These are phyloP conservation scores for Aurelia sp. DNA, from an alignment of 30 jellyfish, hydroid and myxozoan species.

Conservation along the genomic window DNA sequence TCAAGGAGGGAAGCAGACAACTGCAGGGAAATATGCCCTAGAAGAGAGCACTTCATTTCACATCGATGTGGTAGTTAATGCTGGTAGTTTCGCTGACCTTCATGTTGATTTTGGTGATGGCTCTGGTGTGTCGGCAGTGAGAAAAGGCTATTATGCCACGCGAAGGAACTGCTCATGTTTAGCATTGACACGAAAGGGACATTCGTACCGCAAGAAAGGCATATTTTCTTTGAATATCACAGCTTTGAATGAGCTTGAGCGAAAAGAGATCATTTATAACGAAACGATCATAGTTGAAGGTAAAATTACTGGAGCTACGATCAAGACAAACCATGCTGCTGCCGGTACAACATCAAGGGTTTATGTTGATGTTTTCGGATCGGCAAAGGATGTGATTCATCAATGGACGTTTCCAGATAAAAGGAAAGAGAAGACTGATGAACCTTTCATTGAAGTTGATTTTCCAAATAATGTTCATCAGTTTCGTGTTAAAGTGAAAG, in stretches of 20 bases:
- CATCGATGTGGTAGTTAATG: constrained; percentile 48
- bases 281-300: constrained; percentile 32
- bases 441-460: constrained; percentile 11
- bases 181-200: constrained; percentile 29
- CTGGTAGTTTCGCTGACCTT: constrained; percentile 59
- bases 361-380: constrained; percentile 15
- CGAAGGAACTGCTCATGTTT: constrained; percentile 50
- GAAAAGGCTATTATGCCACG: not conserved
- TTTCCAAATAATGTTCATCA: constrained; percentile 33
- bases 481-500: constrained; percentile 27
- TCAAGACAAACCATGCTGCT: constrained; percentile 36
- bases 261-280: constrained; percentile 27
- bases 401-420: constrained; percentile 31
- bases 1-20: constrained; percentile 41
- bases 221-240: constrained; percentile 54
- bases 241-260: constrained; percentile 34
- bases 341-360: constrained; percentile 41
- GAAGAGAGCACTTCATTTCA: constrained; percentile 6
- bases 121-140: not conserved
- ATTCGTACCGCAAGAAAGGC: constrained; percentile 39
- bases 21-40: constrained; percentile 39
- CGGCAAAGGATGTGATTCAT: constrained; percentile 8
- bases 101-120: constrained; percentile 60
- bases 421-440: not conserved
- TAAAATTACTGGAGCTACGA: constrained; percentile 23